Base-by-base conservation (phyloP, 1,140 invertebrate species). In the Meloidogyne floridensis region DNA sequence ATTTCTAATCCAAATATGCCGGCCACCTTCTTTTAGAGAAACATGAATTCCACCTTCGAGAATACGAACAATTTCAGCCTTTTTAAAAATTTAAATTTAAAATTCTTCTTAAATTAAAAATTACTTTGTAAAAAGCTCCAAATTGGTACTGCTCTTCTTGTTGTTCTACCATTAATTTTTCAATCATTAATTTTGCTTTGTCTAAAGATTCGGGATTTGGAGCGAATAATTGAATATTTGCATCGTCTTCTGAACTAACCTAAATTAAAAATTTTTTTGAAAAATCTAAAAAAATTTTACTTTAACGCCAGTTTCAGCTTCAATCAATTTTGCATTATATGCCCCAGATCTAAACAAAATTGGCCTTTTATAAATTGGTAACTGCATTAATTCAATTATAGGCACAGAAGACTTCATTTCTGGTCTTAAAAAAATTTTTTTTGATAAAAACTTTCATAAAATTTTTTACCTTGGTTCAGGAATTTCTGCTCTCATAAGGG, bases 11-110 rank as follows among this genome's bases (percentile, higher is more conserved):
- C 98, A 91, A 3, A 94, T 93, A 3, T 96, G 96, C 8, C 92
- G 88, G 94, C 97, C 95, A 43, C 91, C 93, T 2, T 93, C 92
- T 91, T 96, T 95, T 7, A 98, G 89, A 15, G 94, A 94, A 18
- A 70, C 94, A 94, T 97, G 94, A 0, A 98, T 94, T 2, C 97
- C 97, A 76, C 92, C 93, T 74, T 98, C 95, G 51, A 93, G 90
- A 83, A 98, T 90, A 91, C 98, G 96, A 0, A 95, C 94, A 85
- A 98, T 94, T 90, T 93, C 95, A 0, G 94, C 95, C 9, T 93
- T 5, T 15, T 65, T 15, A n/a, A 6, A 47, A 47, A 47, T 47
- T 47, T 6, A 47, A 65, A 65, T 18, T 65, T 65, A n/a, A 65
- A 5, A n/a, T 65, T n/a, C 20, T 32, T 32, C 32, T 32, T 32